Base-by-base conservation (phyloP, 2,113 vertebrate species). In the Cynoglossus semilaevis region DNA sequence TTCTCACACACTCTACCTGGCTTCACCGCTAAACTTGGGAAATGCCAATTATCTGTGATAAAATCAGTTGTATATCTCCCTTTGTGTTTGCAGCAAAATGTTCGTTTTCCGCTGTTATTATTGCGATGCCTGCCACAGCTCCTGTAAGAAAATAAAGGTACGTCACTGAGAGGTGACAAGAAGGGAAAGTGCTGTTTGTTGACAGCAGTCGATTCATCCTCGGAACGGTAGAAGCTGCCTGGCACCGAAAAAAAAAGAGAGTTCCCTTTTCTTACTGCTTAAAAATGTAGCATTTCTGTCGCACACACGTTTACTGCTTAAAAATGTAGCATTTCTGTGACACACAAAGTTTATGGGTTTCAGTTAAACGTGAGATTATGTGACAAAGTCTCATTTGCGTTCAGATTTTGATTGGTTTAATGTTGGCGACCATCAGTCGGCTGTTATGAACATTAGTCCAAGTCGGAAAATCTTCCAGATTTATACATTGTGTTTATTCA, bases 181-280 rank as follows among this genome's bases (percentile, higher is more conserved):
- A 47, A 57, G 49, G 49, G 18, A 18, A 65, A 53, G 51, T 50
- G 59, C 58, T 63, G 45, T 63, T 78, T 83, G 64, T 76, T 65
- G 67, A 70, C 74, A 78, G 70, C 53, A 68, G 58, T 74, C 65
- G 43, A 57, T 82, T 59, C 52, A 74, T 79, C 53, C 53, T 11
- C 54, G 53, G 56, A 56, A 70, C 34, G 73, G 62, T 69, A 46
- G 63, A 73, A 35, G 34, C 65, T 72, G 74, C 57, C 43, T 50
- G 58, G 37, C 22, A 29, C 22, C 22, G 6, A 29, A 29, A 29
- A 29, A 29, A 29, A 29, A 29, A 29, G 61, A 65, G 50, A 65
- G 47, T 76, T 45, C 75, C 35, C 51, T 67, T 56, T 57, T 60
- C 45, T 34, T 29, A 6, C 22, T 29, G 22, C 22, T 29, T 29